A percentile compares a stretch with the other conserved stretches of the same genome.
These are phyloP conservation scores for Kradibia gibbosae DNA, from an alignment of 1,140 invertebrate species.

Conservation along the genomic window DNA sequence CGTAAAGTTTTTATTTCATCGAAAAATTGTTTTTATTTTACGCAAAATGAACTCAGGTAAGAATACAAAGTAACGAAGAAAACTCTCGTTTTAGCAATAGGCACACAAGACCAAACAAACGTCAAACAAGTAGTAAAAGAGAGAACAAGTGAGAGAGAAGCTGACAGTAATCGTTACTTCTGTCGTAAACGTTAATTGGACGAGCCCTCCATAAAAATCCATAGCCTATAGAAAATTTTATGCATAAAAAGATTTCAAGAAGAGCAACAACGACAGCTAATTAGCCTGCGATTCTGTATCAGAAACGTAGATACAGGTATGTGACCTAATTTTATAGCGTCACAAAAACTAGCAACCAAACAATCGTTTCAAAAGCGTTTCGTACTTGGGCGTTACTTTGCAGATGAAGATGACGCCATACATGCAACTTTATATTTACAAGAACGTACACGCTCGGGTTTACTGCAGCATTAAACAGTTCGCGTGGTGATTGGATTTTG, in stretches of 20 bases:
- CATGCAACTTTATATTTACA: background rate
- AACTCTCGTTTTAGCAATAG: background rate
- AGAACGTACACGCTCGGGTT: slow-evolving; percentile 53
- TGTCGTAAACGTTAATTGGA: slow-evolving; percentile 48
- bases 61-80: background rate
- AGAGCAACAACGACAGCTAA: slow-evolving; percentile 33
- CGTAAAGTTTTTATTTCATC: background rate
- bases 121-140: slow-evolving; percentile 31
- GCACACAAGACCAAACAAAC: background rate
- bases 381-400: background rate
- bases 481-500: slow-evolving; percentile 70
- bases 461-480: slow-evolving; percentile 69
- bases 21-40: background rate
- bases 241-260: slow-evolving; percentile 36
- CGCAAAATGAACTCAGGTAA: background rate
- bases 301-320: background rate
- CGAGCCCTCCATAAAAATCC: slow-evolving; percentile 43
- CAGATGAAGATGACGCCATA: background rate
- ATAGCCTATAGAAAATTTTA: slow-evolving; percentile 46
- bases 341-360: slow-evolving; percentile 13
- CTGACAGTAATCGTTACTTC: slow-evolving; percentile 43
- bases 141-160: background rate
- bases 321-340: slow-evolving; percentile 32
- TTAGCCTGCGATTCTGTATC: slow-evolving; percentile 11
- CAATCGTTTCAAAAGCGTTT: background rate